phyloP scores from a whole-genome alignment of 2,797 vertebrate species.

The Thaleichthys pacificus region DNA sequence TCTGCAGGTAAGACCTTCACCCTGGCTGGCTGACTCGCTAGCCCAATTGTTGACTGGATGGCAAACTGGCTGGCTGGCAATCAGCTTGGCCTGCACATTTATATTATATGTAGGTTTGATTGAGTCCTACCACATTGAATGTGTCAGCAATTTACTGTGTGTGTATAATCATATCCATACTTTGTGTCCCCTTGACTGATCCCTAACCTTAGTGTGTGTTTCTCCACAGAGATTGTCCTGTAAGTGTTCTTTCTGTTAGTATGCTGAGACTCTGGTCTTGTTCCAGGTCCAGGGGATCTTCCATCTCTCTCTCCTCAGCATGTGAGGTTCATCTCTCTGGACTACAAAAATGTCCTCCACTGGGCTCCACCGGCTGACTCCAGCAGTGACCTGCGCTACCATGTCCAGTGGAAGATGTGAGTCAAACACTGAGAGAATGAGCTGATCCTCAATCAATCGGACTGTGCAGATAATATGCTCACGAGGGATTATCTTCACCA shows the following conservation, averaged over 20 bases:
- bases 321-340: conserved; percentile 69
- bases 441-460: too few relatives aligned
- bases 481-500: neutral
- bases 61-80: neutral
- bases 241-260: neutral
- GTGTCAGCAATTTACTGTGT: too few relatives aligned
- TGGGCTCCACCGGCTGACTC: conserved; percentile 57
- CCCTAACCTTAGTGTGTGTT: too few relatives aligned
- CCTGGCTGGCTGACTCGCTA: too few relatives aligned
- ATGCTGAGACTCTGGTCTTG: neutral
- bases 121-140: neutral
- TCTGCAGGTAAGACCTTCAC: neutral
- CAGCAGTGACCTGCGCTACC: conserved; percentile 49
- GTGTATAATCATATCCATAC: too few relatives aligned
- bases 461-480: neutral
- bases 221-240: neutral
- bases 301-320: conserved; percentile 40
- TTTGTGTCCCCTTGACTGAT: too few relatives aligned
- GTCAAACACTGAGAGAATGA: conserved; percentile 21
- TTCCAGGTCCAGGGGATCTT: conserved; percentile 4
- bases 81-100: too few relatives aligned
- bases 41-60: neutral
- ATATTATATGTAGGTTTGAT: too few relatives aligned
- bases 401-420: conserved; percentile 80
- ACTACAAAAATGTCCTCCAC: conserved; percentile 69